phyloP scores from a whole-genome alignment of 1,140 invertebrate species.

The Drosophila kanapiae region DNA sequence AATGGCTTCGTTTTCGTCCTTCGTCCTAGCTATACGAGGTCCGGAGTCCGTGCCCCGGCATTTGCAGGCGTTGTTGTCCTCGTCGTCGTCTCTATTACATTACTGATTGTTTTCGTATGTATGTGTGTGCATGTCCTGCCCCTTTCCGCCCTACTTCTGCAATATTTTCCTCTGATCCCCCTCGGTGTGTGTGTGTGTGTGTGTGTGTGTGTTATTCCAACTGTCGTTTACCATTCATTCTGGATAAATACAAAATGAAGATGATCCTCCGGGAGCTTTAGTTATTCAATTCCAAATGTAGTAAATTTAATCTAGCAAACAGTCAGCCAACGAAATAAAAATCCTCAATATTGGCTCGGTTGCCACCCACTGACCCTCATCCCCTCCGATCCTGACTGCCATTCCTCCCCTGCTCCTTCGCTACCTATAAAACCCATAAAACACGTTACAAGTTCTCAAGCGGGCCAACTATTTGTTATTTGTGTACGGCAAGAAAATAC shows the following conservation, averaged over 20 bases:
- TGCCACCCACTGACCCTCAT: conserved; percentile 6
- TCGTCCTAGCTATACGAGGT: neutral
- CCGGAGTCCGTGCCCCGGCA: conserved; percentile 12
- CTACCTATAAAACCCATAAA: conserved; percentile 43
- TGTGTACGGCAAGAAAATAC: neutral
- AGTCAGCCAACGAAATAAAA: conserved; percentile 29
- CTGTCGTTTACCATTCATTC: conserved; percentile 82
- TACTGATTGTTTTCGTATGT: conserved; percentile 80
- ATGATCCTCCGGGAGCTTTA: conserved; percentile 83
- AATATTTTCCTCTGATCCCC: neutral
- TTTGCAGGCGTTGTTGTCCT: conserved; percentile 46
- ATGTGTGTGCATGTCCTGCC: conserved; percentile 26
- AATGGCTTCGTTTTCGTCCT: conserved; percentile 45
- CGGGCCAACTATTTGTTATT: conserved; percentile 58
- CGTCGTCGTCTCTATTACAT: conserved; percentile 76
- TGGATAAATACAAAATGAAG: conserved; percentile 83
- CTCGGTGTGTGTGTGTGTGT: conserved; percentile 30
- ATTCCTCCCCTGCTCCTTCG: neutral
- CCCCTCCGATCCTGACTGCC: neutral
- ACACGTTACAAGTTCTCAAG: conserved; percentile 58
- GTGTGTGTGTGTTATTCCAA: conserved; percentile 65
- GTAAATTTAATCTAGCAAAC: conserved; percentile 81
- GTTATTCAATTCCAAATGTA: conserved; percentile 83
- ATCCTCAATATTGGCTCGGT: conserved; percentile 24
- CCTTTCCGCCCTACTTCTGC: conserved; percentile 62